phyloP scores from a whole-genome alignment of 2,888 invertebrate species.

The Parapristionchus giblindavisi region DNA sequence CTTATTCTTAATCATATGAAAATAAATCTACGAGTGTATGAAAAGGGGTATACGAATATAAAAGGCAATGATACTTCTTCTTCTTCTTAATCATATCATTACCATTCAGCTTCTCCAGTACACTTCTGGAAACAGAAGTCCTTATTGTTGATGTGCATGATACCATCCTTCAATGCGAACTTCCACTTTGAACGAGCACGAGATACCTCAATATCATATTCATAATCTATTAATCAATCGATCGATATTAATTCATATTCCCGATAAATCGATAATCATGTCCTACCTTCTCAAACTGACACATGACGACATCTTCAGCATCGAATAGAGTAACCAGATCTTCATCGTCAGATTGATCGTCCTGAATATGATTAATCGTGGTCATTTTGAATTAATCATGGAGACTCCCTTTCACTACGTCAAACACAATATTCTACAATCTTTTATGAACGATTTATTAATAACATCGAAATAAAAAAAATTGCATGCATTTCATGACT shows the following conservation, averaged over 20 bases:
- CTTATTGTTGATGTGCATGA: slow-evolving; percentile 97
- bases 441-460: neutral
- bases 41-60: too few relatives aligned
- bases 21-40: too few relatives aligned
- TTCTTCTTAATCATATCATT: too few relatives aligned
- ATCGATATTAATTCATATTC: neutral
- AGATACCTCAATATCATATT: slow-evolving; percentile 80
- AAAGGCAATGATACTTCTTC: too few relatives aligned
- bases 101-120: slow-evolving; percentile 99
- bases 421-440: neutral
- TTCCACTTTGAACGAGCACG: slow-evolving; percentile 99
- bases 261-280: neutral
- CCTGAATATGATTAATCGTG: slow-evolving; percentile 72
- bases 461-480: too few relatives aligned
- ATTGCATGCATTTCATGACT: too few relatives aligned
- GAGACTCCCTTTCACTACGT: neutral
- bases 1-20: too few relatives aligned
- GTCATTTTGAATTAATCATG: neutral
- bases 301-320: slow-evolving; percentile 98
- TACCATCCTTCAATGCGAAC: slow-evolving; percentile 98
- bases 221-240: neutral
- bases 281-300: slow-evolving; percentile 94
- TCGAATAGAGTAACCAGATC: slow-evolving; percentile 91
- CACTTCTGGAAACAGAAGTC: slow-evolving; percentile 99
- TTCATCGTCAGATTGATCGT: slow-evolving; percentile 88